phyloP scores from a whole-genome alignment of 2,888 invertebrate genomes.

The Nycteola revayana region DNA sequence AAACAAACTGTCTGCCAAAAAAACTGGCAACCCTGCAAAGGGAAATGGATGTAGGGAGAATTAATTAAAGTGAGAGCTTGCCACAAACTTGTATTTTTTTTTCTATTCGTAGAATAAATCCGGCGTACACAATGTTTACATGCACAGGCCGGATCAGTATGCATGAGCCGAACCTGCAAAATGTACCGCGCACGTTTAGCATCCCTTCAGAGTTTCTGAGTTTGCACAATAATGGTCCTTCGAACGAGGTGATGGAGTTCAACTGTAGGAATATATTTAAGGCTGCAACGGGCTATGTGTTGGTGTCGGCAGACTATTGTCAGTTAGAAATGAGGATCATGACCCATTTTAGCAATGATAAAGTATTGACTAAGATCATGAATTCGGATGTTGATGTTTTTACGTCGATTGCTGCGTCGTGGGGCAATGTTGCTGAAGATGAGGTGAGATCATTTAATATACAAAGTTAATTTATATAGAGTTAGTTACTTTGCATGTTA shows the following conservation, averaged over 20 bases:
- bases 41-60: constrained; percentile 2
- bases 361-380: constrained; percentile 85
- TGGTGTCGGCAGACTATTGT: constrained; percentile 97
- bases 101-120: constrained; percentile 80
- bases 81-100: no score
- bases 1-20: no score
- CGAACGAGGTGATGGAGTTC: constrained; percentile 67
- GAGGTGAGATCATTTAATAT: constrained; percentile 72
- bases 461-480: no score
- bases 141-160: constrained; percentile 93
- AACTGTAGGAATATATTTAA: constrained; percentile 88
- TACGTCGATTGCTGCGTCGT: constrained; percentile 91
- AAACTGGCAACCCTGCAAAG: no score
- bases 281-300: constrained; percentile 79
- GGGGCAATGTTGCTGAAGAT: constrained; percentile 86
- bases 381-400: constrained; percentile 89
- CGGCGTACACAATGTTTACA: constrained; percentile 86
- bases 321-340: constrained; percentile 97
- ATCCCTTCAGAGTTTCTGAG: constrained; percentile 66
- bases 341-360: constrained; percentile 93
- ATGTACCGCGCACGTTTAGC: constrained; percentile 92
- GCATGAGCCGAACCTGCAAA: constrained; percentile 96
- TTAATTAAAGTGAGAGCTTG: constrained; percentile 27
- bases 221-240: constrained; percentile 35
- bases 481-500: no score